Conservation (phyloP, 1,140 invertebrate species). For the Marisa cornuarietis region DNA sequence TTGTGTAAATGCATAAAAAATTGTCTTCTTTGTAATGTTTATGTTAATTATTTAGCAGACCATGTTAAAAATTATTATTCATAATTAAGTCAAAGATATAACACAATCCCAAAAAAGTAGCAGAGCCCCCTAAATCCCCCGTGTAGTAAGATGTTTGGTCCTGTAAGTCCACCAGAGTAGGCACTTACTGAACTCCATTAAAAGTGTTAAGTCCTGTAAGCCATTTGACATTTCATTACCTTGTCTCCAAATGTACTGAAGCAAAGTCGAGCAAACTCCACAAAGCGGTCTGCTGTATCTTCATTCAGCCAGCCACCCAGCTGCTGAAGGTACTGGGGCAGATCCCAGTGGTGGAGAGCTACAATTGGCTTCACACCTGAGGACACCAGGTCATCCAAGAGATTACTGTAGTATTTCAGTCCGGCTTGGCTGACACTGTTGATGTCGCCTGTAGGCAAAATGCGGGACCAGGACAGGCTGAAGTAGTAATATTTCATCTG, state of each 20-base stretch:
- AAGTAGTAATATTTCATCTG: conserved; percentile 60
- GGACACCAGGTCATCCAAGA: conserved; percentile 48
- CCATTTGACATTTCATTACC: conserved; percentile 31
- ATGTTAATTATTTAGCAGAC: too few species aligned
- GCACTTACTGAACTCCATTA: too few species aligned
- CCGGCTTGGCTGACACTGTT: conserved; percentile 38
- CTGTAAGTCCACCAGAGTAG: too few species aligned
- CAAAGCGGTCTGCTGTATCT: conserved; percentile 69
- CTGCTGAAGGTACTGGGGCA: conserved; percentile 45
- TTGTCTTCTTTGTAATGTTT: too few species aligned
- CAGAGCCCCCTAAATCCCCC: too few species aligned
- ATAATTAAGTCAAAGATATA: too few species aligned
- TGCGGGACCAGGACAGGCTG: conserved; percentile 58
- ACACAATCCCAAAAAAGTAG: too few species aligned
- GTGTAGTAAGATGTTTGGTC: too few species aligned
- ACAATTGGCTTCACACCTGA: conserved; percentile 64
- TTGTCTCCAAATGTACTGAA: conserved; percentile 62
- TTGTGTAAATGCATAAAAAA: too few species aligned
- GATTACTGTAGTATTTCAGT: conserved; percentile 55
- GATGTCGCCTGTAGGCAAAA: conserved; percentile 53
- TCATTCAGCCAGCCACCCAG: conserved; percentile 70
- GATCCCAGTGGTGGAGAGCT: conserved; percentile 68
- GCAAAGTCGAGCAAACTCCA: conserved; percentile 63
- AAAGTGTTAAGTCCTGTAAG: too few species aligned
- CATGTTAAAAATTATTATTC: too few species aligned